Percentiles rank a stretch among this genome's conserved stretches.
Conservation (phyloP, 2,113 vertebrate genomes). For the Calonectris borealis region DNA sequence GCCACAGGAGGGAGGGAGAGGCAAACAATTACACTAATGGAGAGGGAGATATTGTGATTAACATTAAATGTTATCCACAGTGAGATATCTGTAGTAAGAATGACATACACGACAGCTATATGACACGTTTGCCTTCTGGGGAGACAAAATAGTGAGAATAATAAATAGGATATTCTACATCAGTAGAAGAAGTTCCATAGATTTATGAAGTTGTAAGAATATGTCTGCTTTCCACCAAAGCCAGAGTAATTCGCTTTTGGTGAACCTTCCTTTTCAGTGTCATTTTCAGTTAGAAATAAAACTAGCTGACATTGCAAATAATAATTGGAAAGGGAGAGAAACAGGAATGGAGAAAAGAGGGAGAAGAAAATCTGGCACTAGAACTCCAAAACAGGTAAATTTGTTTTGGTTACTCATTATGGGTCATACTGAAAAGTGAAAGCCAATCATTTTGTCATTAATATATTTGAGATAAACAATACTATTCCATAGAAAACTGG, state of each 20-base stretch:
- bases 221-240: neutral
- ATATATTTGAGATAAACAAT: neutral
- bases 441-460: neutral
- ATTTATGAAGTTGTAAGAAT: neutral
- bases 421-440: neutral
- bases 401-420: neutral
- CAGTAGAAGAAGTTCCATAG: neutral
- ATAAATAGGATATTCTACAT: neutral
- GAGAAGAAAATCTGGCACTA: neutral
- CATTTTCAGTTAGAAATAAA: neutral
- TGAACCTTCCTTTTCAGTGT: neutral
- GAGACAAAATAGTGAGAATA: neutral
- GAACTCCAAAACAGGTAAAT: neutral
- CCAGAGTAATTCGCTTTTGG: neutral
- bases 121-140: neutral
- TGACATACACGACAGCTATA: neutral
- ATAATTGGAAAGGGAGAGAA: neutral
- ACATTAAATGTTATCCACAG: constrained; percentile 28
- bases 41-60: constrained; percentile 64
- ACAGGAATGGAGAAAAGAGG: neutral
- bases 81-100: neutral
- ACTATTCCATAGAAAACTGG: neutral
- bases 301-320: neutral
- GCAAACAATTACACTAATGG: constrained; percentile 73
- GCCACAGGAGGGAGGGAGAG: constrained; percentile 62